Evolutionary conservation across 1,140 invertebrate genomes (phyloP), one percentile per base, ranked within the genome.

Genomic region (Ceratina japonica): DNA sequence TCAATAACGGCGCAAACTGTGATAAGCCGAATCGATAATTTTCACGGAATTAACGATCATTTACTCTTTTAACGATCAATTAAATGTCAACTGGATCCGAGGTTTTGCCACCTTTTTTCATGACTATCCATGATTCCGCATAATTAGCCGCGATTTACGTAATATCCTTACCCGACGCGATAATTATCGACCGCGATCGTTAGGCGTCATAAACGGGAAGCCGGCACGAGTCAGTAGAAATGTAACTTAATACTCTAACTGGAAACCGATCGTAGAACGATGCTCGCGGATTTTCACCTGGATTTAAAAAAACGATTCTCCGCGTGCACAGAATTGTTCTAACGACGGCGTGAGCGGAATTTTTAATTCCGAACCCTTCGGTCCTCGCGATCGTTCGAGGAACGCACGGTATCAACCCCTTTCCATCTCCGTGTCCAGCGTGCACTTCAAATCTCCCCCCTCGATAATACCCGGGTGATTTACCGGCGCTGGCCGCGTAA

Each of bases 31-130:
- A 51, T 62, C 71, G 77, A 79, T 80, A 72, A 84, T 76, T 81
- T 74, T 10, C 65, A 12, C 51, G 79, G 69, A 82, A 86, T 86
- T 86, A 86, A 86, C 61, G 75, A 51, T 82, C 80, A 80, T 85
- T 86, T 73, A 66, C 76, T 84, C 80, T 72, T 85, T 86, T 79
- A 86, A 83, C 61, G 72, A 44, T 15, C 62, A 71, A 85, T 85
- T 86, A 85, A 85, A 74, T 86, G 70, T 79, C 83, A 81, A 78
- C 75, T 82, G 58, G 75, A 54, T 69, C 12, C 8, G 13, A 16
- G 16, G 27, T 54, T 13, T 31, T 27, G 1, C 15, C 49, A 12
- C 27, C 18, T 52, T 68, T 77, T 75, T 79, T 58, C 65, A 49
- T 8, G 54, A 12, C 56, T 7, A 1, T 37, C 18, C 79, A 37